phyloP scores from a whole-genome alignment of 2,113 vertebrate species.

The Silurus glanis region DNA sequence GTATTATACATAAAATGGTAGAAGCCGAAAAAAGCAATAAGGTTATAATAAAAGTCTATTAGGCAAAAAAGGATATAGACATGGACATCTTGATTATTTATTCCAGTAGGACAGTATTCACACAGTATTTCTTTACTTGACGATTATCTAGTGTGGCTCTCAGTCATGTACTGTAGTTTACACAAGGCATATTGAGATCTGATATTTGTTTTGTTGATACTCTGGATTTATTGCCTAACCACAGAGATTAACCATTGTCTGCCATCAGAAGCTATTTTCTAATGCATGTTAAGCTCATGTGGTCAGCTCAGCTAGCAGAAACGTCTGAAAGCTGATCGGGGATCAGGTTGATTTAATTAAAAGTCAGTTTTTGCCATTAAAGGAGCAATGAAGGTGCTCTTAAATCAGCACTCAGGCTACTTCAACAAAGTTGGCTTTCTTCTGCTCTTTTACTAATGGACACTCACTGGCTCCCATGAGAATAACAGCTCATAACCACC shows the following conservation, averaged over 20 bases:
- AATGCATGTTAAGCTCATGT: constrained; percentile 32
- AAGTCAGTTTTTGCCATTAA: constrained; percentile 13
- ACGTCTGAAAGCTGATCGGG: constrained; percentile 30
- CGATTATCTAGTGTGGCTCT: constrained; percentile 19
- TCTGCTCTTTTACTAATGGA: constrained; percentile 33
- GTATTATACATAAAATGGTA: background rate
- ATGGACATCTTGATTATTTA: background rate
- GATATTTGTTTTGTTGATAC: constrained; percentile 32
- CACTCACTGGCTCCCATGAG: constrained; percentile 27
- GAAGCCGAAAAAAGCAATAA: background rate
- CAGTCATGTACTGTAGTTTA: background rate
- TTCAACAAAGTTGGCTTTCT: constrained; percentile 20
- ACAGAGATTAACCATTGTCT: constrained; percentile 40
- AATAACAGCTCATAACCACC: constrained; percentile 27
- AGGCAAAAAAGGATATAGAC: background rate
- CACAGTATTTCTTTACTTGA: constrained; percentile 8
- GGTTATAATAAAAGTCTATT: background rate
- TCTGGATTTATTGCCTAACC: constrained; percentile 43
- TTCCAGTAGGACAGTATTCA: background rate
- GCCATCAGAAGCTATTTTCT: constrained; percentile 39
- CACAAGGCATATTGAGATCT: background rate
- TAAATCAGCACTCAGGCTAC: constrained; percentile 33
- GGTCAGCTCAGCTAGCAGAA: constrained; percentile 20
- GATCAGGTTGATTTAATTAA: constrained; percentile 30
- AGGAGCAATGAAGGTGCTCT: constrained; percentile 30